These are phyloP conservation scores for Aspidoscelis tigris DNA, from an alignment of 2,113 vertebrate species.

Conservation along the genomic window DNA sequence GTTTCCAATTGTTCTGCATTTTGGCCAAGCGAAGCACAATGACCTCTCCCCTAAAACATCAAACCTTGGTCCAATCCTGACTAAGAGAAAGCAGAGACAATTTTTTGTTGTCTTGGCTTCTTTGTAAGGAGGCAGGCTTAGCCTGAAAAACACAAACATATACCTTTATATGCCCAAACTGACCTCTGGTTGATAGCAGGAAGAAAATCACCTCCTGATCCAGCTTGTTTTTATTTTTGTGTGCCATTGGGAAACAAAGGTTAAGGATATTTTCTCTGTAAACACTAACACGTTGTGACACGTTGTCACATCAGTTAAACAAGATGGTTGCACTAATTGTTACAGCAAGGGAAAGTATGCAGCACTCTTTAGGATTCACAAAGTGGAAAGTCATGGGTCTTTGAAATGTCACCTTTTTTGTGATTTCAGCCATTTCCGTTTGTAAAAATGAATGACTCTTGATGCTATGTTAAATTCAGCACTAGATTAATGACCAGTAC, in stretches of 20 bases:
- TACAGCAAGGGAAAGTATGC: conserved; percentile 12
- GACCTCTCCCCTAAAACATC: too few species aligned
- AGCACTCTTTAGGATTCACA: conserved; percentile 18
- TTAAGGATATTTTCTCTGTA: background rate
- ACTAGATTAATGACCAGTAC: background rate
- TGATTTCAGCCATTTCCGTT: background rate
- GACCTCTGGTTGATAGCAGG: background rate
- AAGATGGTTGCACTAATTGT: conserved; percentile 18
- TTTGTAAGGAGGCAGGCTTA: too few species aligned
- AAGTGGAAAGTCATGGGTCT: conserved; percentile 1
- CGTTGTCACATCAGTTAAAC: conserved; percentile 14
- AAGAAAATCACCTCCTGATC: background rate
- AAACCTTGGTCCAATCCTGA: too few species aligned
- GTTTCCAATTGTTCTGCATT: too few species aligned
- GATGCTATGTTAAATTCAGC: fast-evolving
- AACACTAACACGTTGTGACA: conserved; percentile 7
- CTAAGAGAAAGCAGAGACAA: too few species aligned
- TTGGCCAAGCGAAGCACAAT: too few species aligned
- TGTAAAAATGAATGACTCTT: background rate
- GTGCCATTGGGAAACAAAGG: conserved; percentile 16
- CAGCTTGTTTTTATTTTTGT: background rate
- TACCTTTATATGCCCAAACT: background rate
- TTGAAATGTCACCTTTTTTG: conserved; percentile 22
- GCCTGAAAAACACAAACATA: too few species aligned
- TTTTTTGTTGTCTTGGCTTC: too few species aligned